A percentile compares a stretch with the other conserved stretches of the same genome.
These are phyloP conservation scores for Menura novaehollandiae DNA, from an alignment of 2,113 vertebrate species.

Conservation along the genomic window DNA sequence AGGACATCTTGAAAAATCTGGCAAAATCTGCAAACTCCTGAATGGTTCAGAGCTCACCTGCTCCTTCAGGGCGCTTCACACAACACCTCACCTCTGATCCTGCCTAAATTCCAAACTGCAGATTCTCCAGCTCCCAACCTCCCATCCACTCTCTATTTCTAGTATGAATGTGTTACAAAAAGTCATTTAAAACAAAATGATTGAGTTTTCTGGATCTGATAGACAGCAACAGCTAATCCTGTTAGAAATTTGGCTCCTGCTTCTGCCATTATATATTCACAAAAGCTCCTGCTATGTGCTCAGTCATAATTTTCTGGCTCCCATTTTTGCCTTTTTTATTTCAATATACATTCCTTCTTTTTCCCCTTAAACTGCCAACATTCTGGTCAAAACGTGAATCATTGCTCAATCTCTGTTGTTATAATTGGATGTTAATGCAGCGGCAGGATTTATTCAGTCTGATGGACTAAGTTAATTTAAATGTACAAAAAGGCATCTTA, in stretches of 20 bases:
- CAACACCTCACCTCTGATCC: background rate
- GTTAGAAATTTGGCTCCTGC: constrained; percentile 47
- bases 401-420: constrained; percentile 59
- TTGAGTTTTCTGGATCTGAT: constrained; percentile 29
- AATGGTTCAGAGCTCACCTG: background rate
- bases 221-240: constrained; percentile 45
- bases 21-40: background rate
- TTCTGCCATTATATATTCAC: constrained; percentile 37
- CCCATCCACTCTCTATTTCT: background rate
- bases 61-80: background rate
- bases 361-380: constrained; percentile 34
- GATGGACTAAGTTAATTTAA: constrained; percentile 71
- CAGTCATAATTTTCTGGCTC: constrained; percentile 56
- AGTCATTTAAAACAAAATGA: constrained; percentile 45
- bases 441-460: constrained; percentile 31
- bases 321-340: constrained; percentile 30
- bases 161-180: constrained; percentile 14
- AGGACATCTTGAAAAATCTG: background rate
- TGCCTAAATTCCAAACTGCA: background rate
- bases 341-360: constrained; percentile 11
- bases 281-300: constrained; percentile 49
- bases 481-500: constrained; percentile 69
- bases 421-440: constrained; percentile 75
- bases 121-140: background rate
- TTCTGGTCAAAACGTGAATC: constrained; percentile 69